Conservation (phyloP, 2,113 vertebrate genomes). For the Dipodomys merriami region DNA sequence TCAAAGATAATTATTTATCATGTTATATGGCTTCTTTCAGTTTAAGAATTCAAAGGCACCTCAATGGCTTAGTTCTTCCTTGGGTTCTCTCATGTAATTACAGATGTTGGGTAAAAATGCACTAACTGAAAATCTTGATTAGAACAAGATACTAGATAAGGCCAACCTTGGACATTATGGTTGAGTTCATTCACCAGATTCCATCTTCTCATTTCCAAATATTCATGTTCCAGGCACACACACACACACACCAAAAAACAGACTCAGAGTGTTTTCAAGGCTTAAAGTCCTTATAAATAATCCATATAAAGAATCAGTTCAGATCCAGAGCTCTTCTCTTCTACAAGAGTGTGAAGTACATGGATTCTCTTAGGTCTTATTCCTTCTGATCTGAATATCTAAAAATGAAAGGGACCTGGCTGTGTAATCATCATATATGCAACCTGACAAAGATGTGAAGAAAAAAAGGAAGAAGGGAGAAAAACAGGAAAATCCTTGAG, state of each 20-base stretch:
- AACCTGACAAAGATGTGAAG: not conserved
- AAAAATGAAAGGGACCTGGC: not conserved
- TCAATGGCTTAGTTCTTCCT: not conserved
- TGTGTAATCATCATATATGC: not conserved
- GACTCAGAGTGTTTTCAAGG: not conserved
- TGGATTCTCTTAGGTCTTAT: not conserved
- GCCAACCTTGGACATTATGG: not conserved
- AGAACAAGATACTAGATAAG: not conserved
- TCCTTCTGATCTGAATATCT: not conserved
- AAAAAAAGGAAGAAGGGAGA: not conserved
- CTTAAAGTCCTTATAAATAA: not conserved
- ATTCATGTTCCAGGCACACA: not conserved
- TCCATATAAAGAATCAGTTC: not conserved
- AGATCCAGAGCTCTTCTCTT: not conserved
- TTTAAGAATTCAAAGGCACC: not conserved
- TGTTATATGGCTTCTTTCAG: not conserved
- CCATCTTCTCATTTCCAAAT: not conserved
- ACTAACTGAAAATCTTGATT: not conserved
- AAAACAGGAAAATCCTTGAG: not conserved
- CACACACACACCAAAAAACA: not conserved
- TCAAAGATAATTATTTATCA: not conserved
- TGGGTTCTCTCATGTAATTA: not conserved
- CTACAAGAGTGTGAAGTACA: not conserved
- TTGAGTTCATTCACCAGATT: too few species aligned
- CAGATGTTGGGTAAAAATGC: not conserved